These are phyloP conservation scores for Eilema depressum DNA, from an alignment of 2,888 invertebrate genomes.

Conservation along the genomic window DNA sequence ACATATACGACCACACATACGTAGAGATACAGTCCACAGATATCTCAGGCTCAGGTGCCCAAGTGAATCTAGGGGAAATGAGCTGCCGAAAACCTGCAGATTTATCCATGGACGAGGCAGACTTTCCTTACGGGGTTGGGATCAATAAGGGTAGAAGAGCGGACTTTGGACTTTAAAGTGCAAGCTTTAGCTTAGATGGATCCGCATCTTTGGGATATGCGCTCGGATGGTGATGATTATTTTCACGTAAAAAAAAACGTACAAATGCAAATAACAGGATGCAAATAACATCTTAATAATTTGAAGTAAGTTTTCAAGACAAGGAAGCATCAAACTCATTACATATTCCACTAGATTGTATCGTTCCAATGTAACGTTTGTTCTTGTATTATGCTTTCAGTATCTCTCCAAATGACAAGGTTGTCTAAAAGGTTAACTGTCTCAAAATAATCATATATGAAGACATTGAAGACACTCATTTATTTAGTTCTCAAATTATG, in stretches of 20 bases:
- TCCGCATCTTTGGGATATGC: too few relatives aligned
- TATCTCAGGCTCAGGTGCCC: neutral
- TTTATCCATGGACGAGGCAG: neutral
- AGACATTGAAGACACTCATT: constrained; percentile 22
- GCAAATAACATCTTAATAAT: constrained; percentile 26
- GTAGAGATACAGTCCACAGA: too few relatives aligned
- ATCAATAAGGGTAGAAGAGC: neutral
- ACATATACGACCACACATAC: neutral
- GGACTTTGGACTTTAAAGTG: neutral
- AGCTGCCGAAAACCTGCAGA: too few relatives aligned
- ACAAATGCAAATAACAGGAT: constrained; percentile 3
- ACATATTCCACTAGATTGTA: constrained; percentile 51
- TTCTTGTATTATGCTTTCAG: constrained; percentile 55
- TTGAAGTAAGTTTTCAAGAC: constrained; percentile 37
- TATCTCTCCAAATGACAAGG: constrained; percentile 62
- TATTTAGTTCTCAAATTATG: constrained; percentile 24
- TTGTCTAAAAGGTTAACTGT: constrained; percentile 55
- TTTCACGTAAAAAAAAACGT: neutral
- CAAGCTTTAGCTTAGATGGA: neutral
- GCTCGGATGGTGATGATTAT: neutral
- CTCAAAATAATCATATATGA: constrained; percentile 35
- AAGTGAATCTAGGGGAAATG: too few relatives aligned
- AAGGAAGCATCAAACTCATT: constrained; percentile 51
- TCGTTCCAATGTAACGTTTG: constrained; percentile 43
- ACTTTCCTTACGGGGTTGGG: neutral